phyloP scores from a whole-genome alignment of 30 jellyfish, hydroid and myxozoan genomes.

The Chrysaora quinquecirrha region DNA sequence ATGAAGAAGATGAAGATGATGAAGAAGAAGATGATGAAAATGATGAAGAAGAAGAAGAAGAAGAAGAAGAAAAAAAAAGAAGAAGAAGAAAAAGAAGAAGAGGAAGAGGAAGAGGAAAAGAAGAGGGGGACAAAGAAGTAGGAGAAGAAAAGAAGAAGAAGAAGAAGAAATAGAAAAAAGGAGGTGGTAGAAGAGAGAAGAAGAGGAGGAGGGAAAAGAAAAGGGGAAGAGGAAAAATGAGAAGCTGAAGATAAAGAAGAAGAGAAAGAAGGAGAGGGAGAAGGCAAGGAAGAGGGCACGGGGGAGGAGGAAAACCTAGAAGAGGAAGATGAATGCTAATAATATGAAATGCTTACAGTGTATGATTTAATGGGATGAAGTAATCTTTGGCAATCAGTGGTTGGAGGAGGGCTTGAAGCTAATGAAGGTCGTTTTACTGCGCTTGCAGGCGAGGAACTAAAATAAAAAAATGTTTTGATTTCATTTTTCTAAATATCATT shows the following conservation, averaged over 20 bases:
- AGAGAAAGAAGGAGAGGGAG: neutral
- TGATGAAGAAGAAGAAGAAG: neutral
- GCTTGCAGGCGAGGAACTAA: conserved; percentile 60
- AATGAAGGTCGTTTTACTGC: conserved; percentile 55
- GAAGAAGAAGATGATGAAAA: neutral
- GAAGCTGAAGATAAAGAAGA: neutral
- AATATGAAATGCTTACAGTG: conserved; percentile 55
- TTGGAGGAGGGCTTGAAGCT: conserved; percentile 60
- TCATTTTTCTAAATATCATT: no score
- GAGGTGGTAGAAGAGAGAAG: no score
- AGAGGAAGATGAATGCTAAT: conserved; percentile 22
- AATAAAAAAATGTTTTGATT: no score
- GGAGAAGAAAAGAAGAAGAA: no score
- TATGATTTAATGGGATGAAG: conserved; percentile 74
- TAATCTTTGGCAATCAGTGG: conserved; percentile 78
- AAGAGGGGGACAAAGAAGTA: no score
- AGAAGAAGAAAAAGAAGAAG: no score
- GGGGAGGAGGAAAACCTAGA: neutral
- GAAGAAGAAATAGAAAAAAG: no score
- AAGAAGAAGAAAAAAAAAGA: no score
- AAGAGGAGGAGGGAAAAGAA: neutral
- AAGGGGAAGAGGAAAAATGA: neutral
- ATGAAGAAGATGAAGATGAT: neutral
- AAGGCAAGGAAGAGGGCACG: neutral
- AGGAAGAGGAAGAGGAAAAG: no score